Evolutionary conservation across 2,888 invertebrate genomes (phyloP).

Genomic region (Omphaloscelis lunosa): DNA sequence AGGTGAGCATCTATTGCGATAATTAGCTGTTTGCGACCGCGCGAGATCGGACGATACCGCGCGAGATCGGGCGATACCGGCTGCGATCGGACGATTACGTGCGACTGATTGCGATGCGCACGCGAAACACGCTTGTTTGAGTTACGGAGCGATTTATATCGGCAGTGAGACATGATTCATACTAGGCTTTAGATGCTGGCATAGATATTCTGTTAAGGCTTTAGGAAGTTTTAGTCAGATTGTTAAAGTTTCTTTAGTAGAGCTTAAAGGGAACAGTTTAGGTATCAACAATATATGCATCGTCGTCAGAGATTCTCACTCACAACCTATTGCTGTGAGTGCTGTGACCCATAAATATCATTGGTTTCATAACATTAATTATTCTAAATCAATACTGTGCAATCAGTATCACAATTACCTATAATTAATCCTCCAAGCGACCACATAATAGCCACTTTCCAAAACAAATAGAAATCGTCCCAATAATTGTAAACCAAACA

Average conservation of each 20-base stretch:
- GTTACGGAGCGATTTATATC: conserved; percentile 56
- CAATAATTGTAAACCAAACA: conserved; percentile 51
- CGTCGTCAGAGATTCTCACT: background rate
- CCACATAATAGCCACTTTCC: conserved; percentile 33
- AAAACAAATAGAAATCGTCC: conserved; percentile 44
- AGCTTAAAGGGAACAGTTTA: background rate
- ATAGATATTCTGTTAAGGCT: conserved; percentile 22
- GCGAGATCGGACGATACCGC: conserved; percentile 56
- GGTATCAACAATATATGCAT: background rate
- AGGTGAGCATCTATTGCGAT: conserved; percentile 60
- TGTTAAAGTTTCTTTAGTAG: background rate
- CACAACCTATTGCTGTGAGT: background rate
- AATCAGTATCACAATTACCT: conserved; percentile 40
- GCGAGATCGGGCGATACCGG: conserved; percentile 49
- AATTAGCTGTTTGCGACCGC: conserved; percentile 63
- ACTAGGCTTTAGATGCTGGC: conserved; percentile 16
- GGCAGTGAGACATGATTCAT: conserved; percentile 52
- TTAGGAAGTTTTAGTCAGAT: background rate
- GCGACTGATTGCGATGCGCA: conserved; percentile 64
- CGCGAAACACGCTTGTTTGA: conserved; percentile 58
- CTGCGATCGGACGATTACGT: conserved; percentile 51
- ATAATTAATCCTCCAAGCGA: conserved; percentile 3
- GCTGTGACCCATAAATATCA: background rate
- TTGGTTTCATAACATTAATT: background rate
- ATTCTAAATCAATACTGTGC: background rate